These are phyloP conservation scores for Cynocephalus volans DNA, from an alignment of 2,113 vertebrate genomes.

Conservation along the genomic window DNA sequence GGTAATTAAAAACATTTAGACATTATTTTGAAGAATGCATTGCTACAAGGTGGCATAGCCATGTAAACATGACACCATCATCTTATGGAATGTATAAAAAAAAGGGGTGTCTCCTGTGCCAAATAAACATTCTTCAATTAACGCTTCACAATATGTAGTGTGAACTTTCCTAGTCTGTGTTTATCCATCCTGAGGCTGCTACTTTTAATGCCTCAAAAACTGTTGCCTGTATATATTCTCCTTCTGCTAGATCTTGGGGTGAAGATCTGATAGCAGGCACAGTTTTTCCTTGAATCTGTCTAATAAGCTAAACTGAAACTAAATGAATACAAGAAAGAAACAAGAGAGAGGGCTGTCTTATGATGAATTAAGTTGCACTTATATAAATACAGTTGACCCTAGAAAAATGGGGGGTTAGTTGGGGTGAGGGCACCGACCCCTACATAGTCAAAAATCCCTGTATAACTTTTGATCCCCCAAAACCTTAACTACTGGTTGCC, in stretches of 20 bases:
- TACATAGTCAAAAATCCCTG: too few species aligned
- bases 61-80: conserved; percentile 57
- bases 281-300: not conserved
- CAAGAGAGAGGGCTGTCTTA: not conserved
- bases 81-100: conserved; percentile 74
- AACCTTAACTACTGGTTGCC: too few species aligned
- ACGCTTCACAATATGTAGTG: conserved; percentile 78
- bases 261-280: conserved; percentile 22
- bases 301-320: not conserved
- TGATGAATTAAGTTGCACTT: not conserved
- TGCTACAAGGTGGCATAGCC: conserved; percentile 52
- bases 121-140: conserved; percentile 80
- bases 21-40: conserved; percentile 56
- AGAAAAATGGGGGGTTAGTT: too few species aligned
- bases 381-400: not conserved
- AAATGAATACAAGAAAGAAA: not conserved
- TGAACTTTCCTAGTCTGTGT: conserved; percentile 79
- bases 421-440: too few species aligned
- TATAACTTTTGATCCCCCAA: too few species aligned
- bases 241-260: conserved; percentile 39
- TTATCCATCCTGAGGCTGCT: conserved; percentile 78
- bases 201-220: conserved; percentile 80
- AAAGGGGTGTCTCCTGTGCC: conserved; percentile 59
- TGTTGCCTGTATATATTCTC: conserved; percentile 52
- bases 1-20: conserved; percentile 50